Base-by-base conservation (phyloP, 2,888 invertebrate species). In the Dusona sp. region DNA sequence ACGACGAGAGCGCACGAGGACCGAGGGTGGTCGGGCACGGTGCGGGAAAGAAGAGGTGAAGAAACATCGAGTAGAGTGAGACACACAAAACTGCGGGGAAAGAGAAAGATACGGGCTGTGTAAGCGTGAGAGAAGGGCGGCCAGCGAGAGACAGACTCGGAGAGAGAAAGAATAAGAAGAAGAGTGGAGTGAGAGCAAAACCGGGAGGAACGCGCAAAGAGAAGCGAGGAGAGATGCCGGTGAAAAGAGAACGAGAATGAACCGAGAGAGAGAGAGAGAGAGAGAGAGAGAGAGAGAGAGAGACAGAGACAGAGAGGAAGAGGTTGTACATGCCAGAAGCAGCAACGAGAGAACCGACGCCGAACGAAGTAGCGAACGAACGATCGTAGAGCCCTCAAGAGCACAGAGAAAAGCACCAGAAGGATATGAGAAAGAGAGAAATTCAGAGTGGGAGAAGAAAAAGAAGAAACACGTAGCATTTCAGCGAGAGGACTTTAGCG, bases 271-370 rank as follows among this genome's bases (percentile, higher is more conserved):
- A 73, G 51, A 72, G 68, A 75, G 68, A 61, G 70, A 73, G 73
- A 29, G 73, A 73, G 68, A 42, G 74, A 51, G 64, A 48, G 54
- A 70, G 61, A 68, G 77, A 36, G 11, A 51, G 45, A n/a, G n/a
- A n/a, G n/a, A n/a, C n/a, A n/a, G n/a, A n/a, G n/a, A n/a, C n/a
- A n/a, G n/a, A n/a, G n/a, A n/a, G n/a, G n/a, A n/a, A n/a, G n/a
- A 72, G 61, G 74, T 51, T 65, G 33, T 38, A 81, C 73, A 65
- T 65, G 77, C 68, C 74, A 82, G 67, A 82, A 81, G 85, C 85
- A 78, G 78, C 78, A 82, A 64, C 65, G 81, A 84, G 84, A 78
- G 73, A 68, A 79, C 84, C 82, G 87, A 82, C 82, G 85, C 73
- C 77, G 75, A 68, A 78, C 79, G 78, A 83, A 79, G 79, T 80